Conservation (phyloP, 2,888 invertebrate genomes). For the Cantharis flavilabris region DNA sequence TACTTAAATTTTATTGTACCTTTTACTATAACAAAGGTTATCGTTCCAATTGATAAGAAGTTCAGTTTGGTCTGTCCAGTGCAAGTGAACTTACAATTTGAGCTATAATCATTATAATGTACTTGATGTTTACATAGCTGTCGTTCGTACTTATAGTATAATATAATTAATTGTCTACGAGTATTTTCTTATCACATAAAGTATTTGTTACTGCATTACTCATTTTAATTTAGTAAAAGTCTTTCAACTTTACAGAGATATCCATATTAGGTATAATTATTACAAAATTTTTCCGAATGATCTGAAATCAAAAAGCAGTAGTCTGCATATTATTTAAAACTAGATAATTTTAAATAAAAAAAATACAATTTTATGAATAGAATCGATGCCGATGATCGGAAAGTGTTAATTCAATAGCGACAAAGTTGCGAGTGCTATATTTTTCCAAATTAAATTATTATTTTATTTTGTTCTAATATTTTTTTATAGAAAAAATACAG, state of each 20-base stretch:
- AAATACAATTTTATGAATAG: too few species aligned
- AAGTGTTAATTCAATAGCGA: too few species aligned
- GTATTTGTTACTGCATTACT: not conserved
- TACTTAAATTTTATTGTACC: not conserved
- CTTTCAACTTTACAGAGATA: not conserved
- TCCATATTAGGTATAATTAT: too few species aligned
- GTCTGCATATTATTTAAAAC: too few species aligned
- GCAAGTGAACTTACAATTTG: not conserved
- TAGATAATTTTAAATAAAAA: too few species aligned
- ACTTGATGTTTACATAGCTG: not conserved
- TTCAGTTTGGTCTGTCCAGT: not conserved
- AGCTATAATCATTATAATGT: not conserved
- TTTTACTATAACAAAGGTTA: not conserved
- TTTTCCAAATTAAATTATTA: too few species aligned
- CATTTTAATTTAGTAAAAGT: not conserved
- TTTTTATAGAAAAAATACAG: too few species aligned
- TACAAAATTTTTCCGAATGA: too few species aligned
- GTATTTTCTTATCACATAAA: not conserved
- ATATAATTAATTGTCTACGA: not conserved
- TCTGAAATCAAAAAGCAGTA: too few species aligned
- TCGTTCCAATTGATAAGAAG: not conserved
- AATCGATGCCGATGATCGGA: too few species aligned
- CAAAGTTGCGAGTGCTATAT: too few species aligned
- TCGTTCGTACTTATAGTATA: not conserved
- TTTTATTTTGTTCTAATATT: too few species aligned